Conservation (phyloP, 2,113 vertebrate genomes). For the Gulo gulo region DNA sequence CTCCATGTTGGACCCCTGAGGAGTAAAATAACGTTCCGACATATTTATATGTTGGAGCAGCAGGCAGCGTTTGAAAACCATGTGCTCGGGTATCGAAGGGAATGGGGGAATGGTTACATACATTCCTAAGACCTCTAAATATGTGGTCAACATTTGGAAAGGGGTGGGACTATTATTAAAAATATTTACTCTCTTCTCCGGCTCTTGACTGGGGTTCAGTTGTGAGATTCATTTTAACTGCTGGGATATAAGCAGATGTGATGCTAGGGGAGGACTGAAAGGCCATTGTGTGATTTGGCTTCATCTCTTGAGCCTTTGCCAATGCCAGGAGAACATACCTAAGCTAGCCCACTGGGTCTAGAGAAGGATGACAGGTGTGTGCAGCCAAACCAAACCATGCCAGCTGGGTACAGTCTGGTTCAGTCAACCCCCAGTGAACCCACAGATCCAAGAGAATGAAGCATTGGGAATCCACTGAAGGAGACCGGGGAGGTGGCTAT, state of each 20-base stretch:
- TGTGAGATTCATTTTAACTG: not conserved
- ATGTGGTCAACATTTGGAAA: not conserved
- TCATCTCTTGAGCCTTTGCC: not conserved
- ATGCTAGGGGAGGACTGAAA: not conserved
- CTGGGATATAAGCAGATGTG: not conserved
- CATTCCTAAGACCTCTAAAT: not conserved
- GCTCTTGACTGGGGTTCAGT: not conserved
- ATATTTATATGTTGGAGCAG: not conserved
- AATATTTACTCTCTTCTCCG: not conserved
- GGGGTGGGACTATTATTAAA: not conserved
- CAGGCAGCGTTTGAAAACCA: not conserved
- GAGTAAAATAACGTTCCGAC: not conserved
- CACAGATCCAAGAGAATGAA: not conserved
- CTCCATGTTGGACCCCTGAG: not conserved
- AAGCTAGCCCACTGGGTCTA: not conserved
- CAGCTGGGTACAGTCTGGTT: not conserved
- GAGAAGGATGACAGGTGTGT: not conserved
- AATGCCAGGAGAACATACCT: not conserved
- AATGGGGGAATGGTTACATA: not conserved
- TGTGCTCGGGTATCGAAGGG: not conserved
- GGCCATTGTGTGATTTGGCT: not conserved
- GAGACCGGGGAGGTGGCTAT: not conserved
- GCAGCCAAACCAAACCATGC: not conserved
- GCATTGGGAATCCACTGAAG: accelerated
- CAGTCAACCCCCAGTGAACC: not conserved